Base-by-base conservation (phyloP, 2,113 vertebrate species). In the Sinocyclocheilus rhinocerous region DNA sequence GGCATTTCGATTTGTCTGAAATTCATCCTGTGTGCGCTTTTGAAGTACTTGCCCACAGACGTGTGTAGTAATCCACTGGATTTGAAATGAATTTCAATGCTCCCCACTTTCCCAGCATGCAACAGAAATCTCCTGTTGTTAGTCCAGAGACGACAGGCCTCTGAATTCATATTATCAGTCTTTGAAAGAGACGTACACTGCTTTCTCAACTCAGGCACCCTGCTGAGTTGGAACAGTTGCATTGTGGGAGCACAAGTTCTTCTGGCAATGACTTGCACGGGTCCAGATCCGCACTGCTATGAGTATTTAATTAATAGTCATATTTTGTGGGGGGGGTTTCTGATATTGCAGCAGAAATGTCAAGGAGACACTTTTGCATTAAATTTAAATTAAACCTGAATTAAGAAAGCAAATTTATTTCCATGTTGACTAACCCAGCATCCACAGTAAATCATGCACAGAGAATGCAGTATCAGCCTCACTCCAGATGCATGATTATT, bases 401-500 rank as follows among this genome's bases (percentile, higher is more conserved):
- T 45, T 48, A 48, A 81, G 22, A 65, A 65, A 65, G 78, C 50
- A 12, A 0, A 26, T 65, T 65, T 65, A 16, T 48, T 76, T 48
- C n/a, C 18, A 13, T 16, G 39, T 76, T 24, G 42, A 26, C 73
- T 48, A 26, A 26, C 73, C 42, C 3, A 75, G 70, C 39, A 75
- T 75, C 78, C 57, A 45, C 13, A 20, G n/a, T 48, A 26, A 81
- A 20, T n/a, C 73, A 76, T 76, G 29, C 50, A 65, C 69, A 86
- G 42, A 59, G 61, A 67, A 48, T 29, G 29, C 85, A 61, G 65
- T 61, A 48, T 75, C 22, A 52, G 39, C 42, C 39, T 69, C 10
- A n/a, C 61, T 78, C 73, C 61, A 76, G 7, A 69, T 67, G 75
- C n/a, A 84, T 81, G 69, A 75, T 75, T 87, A 48, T 59, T 78